These are phyloP conservation scores for Halictus ligatus DNA, from an alignment of 2,888 invertebrate species.

Conservation along the genomic window DNA sequence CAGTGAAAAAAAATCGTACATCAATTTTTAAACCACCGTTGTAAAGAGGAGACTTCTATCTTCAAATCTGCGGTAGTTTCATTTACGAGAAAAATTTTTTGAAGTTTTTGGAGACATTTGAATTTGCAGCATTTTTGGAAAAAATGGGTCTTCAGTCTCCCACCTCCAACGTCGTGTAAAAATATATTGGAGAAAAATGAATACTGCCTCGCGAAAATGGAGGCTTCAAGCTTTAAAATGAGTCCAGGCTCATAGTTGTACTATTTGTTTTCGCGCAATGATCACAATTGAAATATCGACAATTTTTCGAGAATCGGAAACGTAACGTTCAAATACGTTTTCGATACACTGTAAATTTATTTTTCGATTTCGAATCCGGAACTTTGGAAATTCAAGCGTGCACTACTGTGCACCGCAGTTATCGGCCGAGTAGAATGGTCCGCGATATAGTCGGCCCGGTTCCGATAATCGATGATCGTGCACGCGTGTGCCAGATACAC, in stretches of 20 bases:
- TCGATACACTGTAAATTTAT: background rate
- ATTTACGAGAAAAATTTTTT: too few relatives aligned
- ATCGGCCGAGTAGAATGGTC: conserved; percentile 78
- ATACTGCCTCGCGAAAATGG: too few relatives aligned
- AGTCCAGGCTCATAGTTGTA: background rate
- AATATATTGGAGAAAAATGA: too few relatives aligned
- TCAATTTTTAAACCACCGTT: too few relatives aligned
- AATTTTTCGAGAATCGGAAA: background rate
- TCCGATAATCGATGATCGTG: conserved; percentile 66
- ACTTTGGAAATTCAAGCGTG: background rate
- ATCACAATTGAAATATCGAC: background rate
- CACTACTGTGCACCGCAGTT: conserved; percentile 55
- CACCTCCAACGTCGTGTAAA: too few relatives aligned
- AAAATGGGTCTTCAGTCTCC: too few relatives aligned
- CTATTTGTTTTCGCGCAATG: background rate
- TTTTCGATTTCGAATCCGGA: background rate
- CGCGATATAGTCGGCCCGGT: conserved; percentile 70
- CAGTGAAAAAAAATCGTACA: too few relatives aligned
- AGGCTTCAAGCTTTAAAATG: too few relatives aligned
- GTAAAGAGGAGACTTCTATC: too few relatives aligned
- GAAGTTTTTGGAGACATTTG: too few relatives aligned
- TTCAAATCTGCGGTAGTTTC: too few relatives aligned
- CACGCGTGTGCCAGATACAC: conserved; percentile 57
- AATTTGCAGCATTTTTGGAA: too few relatives aligned
- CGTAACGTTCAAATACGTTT: background rate